Base-by-base conservation (phyloP, 2,113 vertebrate genomes). In the Eidolon helvum region DNA sequence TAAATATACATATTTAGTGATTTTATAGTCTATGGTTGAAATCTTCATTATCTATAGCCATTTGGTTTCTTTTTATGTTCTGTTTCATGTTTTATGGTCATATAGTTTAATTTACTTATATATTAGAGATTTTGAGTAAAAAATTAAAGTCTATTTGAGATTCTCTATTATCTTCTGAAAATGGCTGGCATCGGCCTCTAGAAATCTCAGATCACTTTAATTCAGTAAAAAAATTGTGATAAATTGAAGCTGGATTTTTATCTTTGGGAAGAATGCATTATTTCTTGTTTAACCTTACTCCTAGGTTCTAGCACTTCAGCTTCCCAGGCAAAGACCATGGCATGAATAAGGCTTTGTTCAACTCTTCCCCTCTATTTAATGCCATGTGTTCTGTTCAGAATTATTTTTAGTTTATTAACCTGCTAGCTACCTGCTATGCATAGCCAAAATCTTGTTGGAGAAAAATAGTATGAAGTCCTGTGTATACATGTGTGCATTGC, bases 401-500 rank as follows among this genome's bases (percentile, higher is more conserved):
- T 38, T 80, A 68, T 83, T 38, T 94, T 90, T 55, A 82, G 28
- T 19, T 82, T 93, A 57, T 94, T 90, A 90, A 75, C 40, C 30
- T 84, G 21, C 19, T 18, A 82, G 3, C 7, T n/a, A 66, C 66
- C 77, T 91, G 55, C 33, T 75, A 30, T 43, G 22, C n/a, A 57
- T 15, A 53, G 7, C n/a, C 26, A 90, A 65, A 78, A 53, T 4
- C 38, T 86, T 86, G 5, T 15, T 82, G 24, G n/a, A 28, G 11
- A n/a, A 75, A 69, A 78, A 15, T 7, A 65, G 7, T 43, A 59
- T 10, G 24, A 86, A 71, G 38, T 92, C 28, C 35, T 89, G 43
- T 3, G 26, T 35, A 55, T 2, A 12, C 1, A 19, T 21, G 0
- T 35, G 14, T 57, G 10, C 18, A 40, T 21, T 24, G n/a, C 38